A percentile compares a stretch with the other conserved stretches of the same genome.
Conservation (phyloP, 2,113 vertebrate genomes). For the Hippotragus niger region DNA sequence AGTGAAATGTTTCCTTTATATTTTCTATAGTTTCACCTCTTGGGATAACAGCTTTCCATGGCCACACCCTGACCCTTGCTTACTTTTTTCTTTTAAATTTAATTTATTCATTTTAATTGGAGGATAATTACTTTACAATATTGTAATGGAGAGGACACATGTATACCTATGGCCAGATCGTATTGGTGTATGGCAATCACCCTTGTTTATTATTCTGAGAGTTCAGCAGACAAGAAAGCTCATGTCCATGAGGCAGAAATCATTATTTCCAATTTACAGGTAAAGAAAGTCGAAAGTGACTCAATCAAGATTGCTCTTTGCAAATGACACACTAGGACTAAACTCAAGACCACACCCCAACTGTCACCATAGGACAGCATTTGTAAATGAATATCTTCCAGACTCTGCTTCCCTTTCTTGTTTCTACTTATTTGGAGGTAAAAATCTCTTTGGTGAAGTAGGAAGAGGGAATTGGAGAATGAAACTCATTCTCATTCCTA, state of each 20-base stretch:
- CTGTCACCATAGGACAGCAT: rapidly evolving
- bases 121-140: not conserved
- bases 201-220: not conserved
- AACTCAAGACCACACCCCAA: not conserved
- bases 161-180: not conserved
- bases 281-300: not conserved
- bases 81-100: not conserved
- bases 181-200: not conserved
- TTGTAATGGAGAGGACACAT: not conserved
- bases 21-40: not conserved
- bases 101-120: not conserved
- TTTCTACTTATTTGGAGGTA: not conserved
- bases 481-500: not conserved
- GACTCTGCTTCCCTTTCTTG: not conserved
- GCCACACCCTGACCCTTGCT: not conserved
- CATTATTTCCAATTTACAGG: not conserved
- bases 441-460: not conserved
- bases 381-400: not conserved
- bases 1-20: not conserved
- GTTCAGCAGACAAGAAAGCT: not conserved
- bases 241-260: no score
- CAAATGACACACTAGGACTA: not conserved
- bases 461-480: not conserved
- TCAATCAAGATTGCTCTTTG: not conserved
- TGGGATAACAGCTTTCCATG: not conserved